Percentiles rank a stretch among this genome's conserved stretches.
Evolutionary conservation across 2,113 vertebrate species (phyloP).

Genomic region (Nyctibius bracteatus): DNA sequence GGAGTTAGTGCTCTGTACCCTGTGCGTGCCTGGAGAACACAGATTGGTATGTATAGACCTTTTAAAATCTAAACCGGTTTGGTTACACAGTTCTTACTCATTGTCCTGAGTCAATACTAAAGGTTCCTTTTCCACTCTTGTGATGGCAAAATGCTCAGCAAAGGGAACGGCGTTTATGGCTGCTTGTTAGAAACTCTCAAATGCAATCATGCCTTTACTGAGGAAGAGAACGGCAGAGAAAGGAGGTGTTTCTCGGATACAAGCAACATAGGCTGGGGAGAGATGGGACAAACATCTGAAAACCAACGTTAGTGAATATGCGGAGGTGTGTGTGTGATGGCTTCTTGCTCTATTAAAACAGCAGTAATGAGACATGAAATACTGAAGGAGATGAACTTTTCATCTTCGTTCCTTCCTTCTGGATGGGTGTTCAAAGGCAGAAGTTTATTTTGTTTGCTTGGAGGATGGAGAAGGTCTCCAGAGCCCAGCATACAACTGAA

Average conservation of each 20-base stretch:
- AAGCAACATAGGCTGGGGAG: background rate
- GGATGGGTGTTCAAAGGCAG: background rate
- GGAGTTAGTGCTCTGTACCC: background rate
- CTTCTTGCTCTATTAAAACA: background rate
- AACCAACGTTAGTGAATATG: background rate
- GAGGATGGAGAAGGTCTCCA: background rate
- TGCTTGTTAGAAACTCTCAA: background rate
- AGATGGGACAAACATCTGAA: background rate
- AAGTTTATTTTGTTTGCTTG: background rate
- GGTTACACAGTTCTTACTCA: background rate
- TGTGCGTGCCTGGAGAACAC: background rate
- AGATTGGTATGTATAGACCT: fast-evolving
- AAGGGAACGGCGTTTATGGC: background rate
- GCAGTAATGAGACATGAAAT: background rate
- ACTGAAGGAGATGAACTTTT: background rate
- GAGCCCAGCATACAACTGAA: background rate
- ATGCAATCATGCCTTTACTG: background rate
- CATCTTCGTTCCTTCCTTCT: background rate
- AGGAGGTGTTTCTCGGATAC: background rate
- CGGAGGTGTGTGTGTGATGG: background rate
- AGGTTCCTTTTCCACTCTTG: background rate
- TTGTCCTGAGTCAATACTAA: background rate
- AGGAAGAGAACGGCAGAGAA: background rate
- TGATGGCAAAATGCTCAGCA: background rate
- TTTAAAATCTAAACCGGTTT: background rate